Conservation (phyloP, 2,113 vertebrate species). For the Natator depressus region DNA sequence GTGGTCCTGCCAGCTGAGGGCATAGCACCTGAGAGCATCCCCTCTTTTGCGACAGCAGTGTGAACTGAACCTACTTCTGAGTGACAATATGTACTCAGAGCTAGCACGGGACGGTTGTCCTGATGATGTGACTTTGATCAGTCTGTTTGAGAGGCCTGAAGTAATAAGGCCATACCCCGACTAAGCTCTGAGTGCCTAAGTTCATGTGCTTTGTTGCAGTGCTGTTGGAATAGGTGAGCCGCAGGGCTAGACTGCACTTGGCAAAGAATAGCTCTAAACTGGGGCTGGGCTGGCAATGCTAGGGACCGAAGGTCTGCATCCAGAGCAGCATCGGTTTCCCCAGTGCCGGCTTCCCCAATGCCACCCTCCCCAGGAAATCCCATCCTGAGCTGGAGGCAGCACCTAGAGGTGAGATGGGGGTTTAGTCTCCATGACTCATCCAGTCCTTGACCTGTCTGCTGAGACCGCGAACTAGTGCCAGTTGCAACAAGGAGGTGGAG, state of each 20-base stretch:
- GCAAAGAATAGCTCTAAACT: slow-evolving; percentile 23
- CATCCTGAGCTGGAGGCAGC: slow-evolving; percentile 51
- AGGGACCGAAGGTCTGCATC: neutral
- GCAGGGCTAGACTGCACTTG: slow-evolving; percentile 43
- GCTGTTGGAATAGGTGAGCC: slow-evolving; percentile 41
- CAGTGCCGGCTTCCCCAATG: slow-evolving; percentile 21
- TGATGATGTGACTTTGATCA: slow-evolving; percentile 2
- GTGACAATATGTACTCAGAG: neutral
- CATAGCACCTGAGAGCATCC: neutral
- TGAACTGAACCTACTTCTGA: neutral
- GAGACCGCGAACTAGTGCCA: neutral
- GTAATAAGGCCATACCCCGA: neutral
- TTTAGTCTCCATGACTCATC: slow-evolving; percentile 22
- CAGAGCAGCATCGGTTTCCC: slow-evolving; percentile 52
- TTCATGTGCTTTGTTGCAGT: slow-evolving; percentile 50
- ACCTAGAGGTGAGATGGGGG: neutral
- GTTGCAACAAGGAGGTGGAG: neutral
- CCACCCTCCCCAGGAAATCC: slow-evolving; percentile 45
- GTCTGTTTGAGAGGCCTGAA: neutral
- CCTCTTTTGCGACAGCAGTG: neutral
- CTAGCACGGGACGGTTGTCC: neutral
- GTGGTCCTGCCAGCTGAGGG: neutral
- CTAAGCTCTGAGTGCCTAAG: slow-evolving; percentile 23
- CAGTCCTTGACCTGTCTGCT: neutral
- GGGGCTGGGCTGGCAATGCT: neutral